Evolutionary conservation across 1,140 invertebrate genomes (phyloP), one percentile per base, ranked within the genome.

Genomic region (Spodoptera frugiperda): DNA sequence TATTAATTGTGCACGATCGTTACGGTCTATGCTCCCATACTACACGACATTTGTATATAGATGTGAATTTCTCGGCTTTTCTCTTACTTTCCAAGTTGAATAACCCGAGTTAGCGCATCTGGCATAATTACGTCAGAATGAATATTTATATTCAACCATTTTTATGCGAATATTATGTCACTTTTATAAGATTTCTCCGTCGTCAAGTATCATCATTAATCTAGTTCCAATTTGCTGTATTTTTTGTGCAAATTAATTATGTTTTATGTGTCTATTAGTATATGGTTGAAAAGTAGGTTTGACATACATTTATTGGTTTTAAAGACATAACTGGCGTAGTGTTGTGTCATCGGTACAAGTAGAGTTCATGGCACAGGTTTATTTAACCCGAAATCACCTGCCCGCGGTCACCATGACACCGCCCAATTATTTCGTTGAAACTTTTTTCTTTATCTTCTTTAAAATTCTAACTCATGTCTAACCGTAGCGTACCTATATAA

Each of bases 11-110:
- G 48, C 4, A 55, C 6, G 14, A 76, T 10, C 53, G 80, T 84
- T 76, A 83, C 82, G 81, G 76, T 74, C 55, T 79, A 15, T 80
- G 81, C 55, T 39, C 57, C 54, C 54, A 77, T 80, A 72, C 82
- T 77, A 76, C 81, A 80, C 83, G 80, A 81, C 72, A 74, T 75
- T 72, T 61, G 77, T 78, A 75, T 81, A 79, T 80, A 75, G 78
- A 81, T 74, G 82, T 76, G 86, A 87, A 86, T 89, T 86, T 89
- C 88, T 87, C 87, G 80, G 76, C 84, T 86, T 89, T 91, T 89
- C 89, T 89, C 84, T 82, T 80, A 86, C 88, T 91, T 90, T 90
- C 89, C 77, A 88, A 80, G 86, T 91, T 89, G 88, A 91, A 89
- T 85, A 90, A 91, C 87, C 84, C 53, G 55, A 33, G 78, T 79